Evolutionary conservation across 2,888 invertebrate genomes (phyloP), one percentile per base, ranked within the genome.

Genomic region (Chrysina gloriosa): DNA sequence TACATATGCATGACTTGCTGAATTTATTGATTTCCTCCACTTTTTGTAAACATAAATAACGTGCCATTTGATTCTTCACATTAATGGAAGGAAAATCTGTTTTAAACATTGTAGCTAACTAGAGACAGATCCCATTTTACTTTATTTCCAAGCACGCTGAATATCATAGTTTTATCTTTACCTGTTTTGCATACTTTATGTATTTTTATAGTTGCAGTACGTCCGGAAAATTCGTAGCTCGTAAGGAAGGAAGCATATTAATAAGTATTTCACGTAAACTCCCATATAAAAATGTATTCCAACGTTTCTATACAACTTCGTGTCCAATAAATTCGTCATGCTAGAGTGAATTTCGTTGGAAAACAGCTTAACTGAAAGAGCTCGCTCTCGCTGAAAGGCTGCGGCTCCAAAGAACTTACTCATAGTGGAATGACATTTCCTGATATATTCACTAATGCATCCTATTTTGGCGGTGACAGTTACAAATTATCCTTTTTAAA

Each of bases 381-480:
- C 47, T 27, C 21, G 31, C 21, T 23, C 25, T 27, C 23, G 1
- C 31, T 29, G 63, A 39, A 50, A 34, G 31, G 39, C 27, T 50
- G 50, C 36, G 7, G 27, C 39, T 54, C 21, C 31, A 31, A 63
- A 34, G 29, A 67, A 47, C 63, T 64, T 69, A 64, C 50, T 63
- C 66, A 66, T 42, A 54, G 65, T 65, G 67, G 61, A 70, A 69
- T 69, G 72, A 71, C 70, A 70, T 67, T 68, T 69, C 61, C 71
- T 70, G 72, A 74, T 72, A 70, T 71, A 73, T 68, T 70, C 72
- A 69, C 73, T 72, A 71, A 71, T 73, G 71, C 71, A 72, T 72
- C 69, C 72, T 68, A 71, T 73, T 73, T 72, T 69, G 58, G 50
- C 45, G 61, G 68, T 72, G 74, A 74, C 74, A 73, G 73, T 74